Evolutionary conservation across 2,797 vertebrate genomes (phyloP).

Genomic region (Peromyscus eremicus): DNA sequence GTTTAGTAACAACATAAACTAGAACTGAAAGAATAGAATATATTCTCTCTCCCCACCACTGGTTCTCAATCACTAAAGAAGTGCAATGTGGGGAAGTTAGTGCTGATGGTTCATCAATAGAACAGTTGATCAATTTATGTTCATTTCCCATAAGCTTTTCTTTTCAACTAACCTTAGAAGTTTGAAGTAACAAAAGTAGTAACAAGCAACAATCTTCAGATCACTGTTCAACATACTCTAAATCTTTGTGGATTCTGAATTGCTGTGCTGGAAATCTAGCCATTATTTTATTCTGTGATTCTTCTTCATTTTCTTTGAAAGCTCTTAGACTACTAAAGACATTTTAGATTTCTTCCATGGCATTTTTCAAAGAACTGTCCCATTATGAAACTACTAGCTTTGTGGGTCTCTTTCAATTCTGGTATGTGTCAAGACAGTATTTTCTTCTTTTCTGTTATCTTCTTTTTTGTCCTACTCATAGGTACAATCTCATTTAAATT

Average conservation of each 20-base stretch:
- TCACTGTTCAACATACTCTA: neutral
- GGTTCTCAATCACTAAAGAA: neutral
- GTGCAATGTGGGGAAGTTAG: neutral
- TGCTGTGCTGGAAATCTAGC: neutral
- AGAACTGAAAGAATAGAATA: constrained; percentile 12
- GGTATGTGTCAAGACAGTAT: neutral
- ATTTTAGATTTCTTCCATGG: neutral
- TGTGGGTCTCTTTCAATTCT: neutral
- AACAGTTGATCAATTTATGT: neutral
- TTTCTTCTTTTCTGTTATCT: neutral
- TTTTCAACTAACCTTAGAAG: neutral
- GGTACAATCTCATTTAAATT: neutral
- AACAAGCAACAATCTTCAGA: neutral
- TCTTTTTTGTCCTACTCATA: neutral
- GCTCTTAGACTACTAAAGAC: neutral
- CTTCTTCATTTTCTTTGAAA: neutral
- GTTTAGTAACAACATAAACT: neutral
- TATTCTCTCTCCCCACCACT: neutral
- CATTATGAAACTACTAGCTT: neutral
- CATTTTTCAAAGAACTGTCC: neutral
- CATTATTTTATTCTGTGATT: neutral
- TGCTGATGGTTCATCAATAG: neutral
- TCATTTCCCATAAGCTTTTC: neutral
- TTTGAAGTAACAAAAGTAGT: neutral
- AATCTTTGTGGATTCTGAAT: neutral